Evolutionary conservation across 2,888 invertebrate species (phyloP), one percentile per base, ranked within the genome.

Genomic region (Zeuzera pyrina): DNA sequence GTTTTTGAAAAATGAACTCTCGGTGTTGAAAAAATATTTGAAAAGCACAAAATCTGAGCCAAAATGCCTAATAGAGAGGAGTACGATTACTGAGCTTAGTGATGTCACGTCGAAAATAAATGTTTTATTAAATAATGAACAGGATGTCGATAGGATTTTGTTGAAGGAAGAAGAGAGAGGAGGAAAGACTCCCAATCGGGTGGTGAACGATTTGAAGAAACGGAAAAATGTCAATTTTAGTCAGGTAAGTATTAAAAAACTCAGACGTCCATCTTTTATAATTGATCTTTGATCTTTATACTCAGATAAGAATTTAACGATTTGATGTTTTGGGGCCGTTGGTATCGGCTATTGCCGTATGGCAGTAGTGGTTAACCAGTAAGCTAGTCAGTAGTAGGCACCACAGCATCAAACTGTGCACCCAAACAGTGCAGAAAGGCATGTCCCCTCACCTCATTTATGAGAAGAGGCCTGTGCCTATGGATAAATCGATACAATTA

Each of bases 161-260:
- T 41, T 31, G 15, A 36, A 21, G 13, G 59, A 60, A 3, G 63
- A 52, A 2, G 42, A 37, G 10, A 47, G 44, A 3, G 51, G 43
- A n/a, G 47, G 42, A n/a, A 29, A 36, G 13, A 45, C 58, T 3
- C 54, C 57, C 11, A 58, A 54, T 26, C 63, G 68, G 26, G 41
- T 81, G 1, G 49, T 78, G 3, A 81, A 81, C 33, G 68, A 81
- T 56, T 57, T 81, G 38, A 78, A 69, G 44, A 79, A 73, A 43
- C 56, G 37, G 45, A 74, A 79, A 39, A 81, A 74, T 50, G 68
- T 78, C 12, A 81, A 81, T 43, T 73, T 72, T 39, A 49, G 45
- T 46, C 58, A 62, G 60, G 81, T 78, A 36, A 34, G 54, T 48
- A 4, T 26, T 2, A 2, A n/a, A n/a, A n/a, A n/a, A n/a, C n/a